Conservation (phyloP, 2,113 vertebrate species). For the Cnemophilus loriae region DNA sequence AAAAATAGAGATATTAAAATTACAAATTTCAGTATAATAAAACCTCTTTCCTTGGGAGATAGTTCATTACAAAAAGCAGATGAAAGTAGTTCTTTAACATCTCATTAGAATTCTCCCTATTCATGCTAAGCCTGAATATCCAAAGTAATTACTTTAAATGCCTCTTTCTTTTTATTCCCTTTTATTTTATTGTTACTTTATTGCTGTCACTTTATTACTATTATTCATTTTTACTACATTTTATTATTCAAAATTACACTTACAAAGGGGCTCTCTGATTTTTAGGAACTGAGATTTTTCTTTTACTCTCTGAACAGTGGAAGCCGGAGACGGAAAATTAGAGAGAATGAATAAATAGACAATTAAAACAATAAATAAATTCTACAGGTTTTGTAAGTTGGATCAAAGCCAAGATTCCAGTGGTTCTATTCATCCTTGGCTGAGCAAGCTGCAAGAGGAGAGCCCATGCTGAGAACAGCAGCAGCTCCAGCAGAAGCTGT, state of each 20-base stretch:
- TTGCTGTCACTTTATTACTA: not conserved
- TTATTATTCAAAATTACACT: not conserved
- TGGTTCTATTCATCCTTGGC: conserved; percentile 45
- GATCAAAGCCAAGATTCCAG: not conserved
- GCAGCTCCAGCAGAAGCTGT: conserved; percentile 35
- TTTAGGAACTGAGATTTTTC: not conserved
- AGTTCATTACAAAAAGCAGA: conserved; percentile 5
- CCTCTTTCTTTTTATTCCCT: not conserved
- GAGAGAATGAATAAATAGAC: conserved; percentile 1
- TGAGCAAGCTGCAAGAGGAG: conserved; percentile 41
- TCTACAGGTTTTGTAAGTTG: conserved; percentile 20
- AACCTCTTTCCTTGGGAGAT: not conserved
- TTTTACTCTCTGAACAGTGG: not conserved
- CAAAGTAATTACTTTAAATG: conserved; percentile 18
- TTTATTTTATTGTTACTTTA: conserved; percentile 1
- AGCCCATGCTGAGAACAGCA: conserved; percentile 44
- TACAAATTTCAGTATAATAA: not conserved
- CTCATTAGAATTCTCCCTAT: conserved; percentile 7
- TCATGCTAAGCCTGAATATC: not conserved
- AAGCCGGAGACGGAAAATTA: not conserved
- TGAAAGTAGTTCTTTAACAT: not conserved
- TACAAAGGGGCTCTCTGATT: not conserved
- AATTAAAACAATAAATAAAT: conserved; percentile 26
- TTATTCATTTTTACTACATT: not conserved
- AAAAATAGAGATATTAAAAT: not conserved